phyloP scores from a whole-genome alignment of 2,888 invertebrate genomes.

The Anorthoa munda region DNA sequence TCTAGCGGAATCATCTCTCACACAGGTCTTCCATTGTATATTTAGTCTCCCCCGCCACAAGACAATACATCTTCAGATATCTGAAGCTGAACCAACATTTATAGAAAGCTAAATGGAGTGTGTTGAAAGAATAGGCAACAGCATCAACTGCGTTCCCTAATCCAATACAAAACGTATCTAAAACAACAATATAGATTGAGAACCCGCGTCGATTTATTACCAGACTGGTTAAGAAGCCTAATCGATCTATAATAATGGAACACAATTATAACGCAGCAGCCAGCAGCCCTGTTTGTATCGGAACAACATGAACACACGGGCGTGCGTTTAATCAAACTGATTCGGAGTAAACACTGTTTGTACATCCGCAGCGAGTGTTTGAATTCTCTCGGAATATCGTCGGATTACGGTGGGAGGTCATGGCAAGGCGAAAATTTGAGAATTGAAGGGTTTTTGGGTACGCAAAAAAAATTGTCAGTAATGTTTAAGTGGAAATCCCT shows the following conservation, averaged over 20 bases:
- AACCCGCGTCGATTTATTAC: conserved; percentile 24
- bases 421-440: background rate
- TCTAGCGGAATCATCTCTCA: background rate
- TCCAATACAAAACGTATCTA: conserved; percentile 3
- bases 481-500: no score
- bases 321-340: conserved; percentile 60
- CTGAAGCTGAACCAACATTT: background rate
- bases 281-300: conserved; percentile 42
- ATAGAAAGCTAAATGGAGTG: background rate
- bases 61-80: background rate
- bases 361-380: conserved; percentile 41
- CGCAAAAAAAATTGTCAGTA: no score
- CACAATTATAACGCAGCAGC: conserved; percentile 39
- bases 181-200: background rate
- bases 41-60: background rate
- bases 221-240: conserved; percentile 5
- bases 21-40: background rate
- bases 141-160: background rate
- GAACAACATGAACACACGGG: conserved; percentile 26
- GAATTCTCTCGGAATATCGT: conserved; percentile 30
- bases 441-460: background rate
- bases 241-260: conserved; percentile 36
- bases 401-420: conserved; percentile 48
- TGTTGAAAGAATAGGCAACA: background rate
- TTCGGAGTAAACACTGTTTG: conserved; percentile 54